These are phyloP conservation scores for Acanthacorydalis orientalis DNA, from an alignment of 2,888 invertebrate genomes.

Conservation along the genomic window DNA sequence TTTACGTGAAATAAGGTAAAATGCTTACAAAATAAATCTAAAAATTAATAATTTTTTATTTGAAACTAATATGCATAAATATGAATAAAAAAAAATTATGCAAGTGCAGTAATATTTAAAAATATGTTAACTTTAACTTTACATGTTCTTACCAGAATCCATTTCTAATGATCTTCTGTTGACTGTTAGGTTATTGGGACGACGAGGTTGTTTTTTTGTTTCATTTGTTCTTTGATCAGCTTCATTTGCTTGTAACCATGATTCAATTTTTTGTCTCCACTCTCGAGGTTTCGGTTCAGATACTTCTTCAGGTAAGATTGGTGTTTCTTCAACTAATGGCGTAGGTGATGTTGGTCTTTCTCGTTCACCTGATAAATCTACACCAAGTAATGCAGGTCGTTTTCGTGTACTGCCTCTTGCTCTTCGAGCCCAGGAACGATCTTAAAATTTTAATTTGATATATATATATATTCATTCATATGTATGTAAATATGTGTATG, in stretches of 20 bases:
- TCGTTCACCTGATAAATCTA: slow-evolving; percentile 55
- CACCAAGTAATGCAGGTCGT: slow-evolving; percentile 57
- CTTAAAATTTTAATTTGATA: slow-evolving; percentile 23
- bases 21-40: too few relatives aligned
- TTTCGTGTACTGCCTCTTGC: slow-evolving; percentile 56
- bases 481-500: too few relatives aligned
- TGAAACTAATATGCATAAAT: too few relatives aligned
- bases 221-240: slow-evolving; percentile 59
- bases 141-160: slow-evolving; percentile 48
- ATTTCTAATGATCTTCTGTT: slow-evolving; percentile 68
- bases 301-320: slow-evolving; percentile 27
- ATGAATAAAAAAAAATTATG: background rate
- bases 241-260: slow-evolving; percentile 78
- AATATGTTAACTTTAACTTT: background rate
- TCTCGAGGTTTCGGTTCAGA: slow-evolving; percentile 42
- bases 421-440: slow-evolving; percentile 78
- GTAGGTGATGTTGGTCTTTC: slow-evolving; percentile 56
- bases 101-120: background rate
- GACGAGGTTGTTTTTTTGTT: slow-evolving; percentile 43
- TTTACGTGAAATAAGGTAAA: too few relatives aligned
- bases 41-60: too few relatives aligned
- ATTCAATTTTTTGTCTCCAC: slow-evolving; percentile 81
- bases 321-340: slow-evolving; percentile 38
- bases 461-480: background rate
- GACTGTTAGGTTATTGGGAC: slow-evolving; percentile 33